Percentiles rank a stretch among this genome's conserved stretches.
These are phyloP conservation scores for Melanitta fusca DNA, from an alignment of 2,797 vertebrate species.

Conservation along the genomic window DNA sequence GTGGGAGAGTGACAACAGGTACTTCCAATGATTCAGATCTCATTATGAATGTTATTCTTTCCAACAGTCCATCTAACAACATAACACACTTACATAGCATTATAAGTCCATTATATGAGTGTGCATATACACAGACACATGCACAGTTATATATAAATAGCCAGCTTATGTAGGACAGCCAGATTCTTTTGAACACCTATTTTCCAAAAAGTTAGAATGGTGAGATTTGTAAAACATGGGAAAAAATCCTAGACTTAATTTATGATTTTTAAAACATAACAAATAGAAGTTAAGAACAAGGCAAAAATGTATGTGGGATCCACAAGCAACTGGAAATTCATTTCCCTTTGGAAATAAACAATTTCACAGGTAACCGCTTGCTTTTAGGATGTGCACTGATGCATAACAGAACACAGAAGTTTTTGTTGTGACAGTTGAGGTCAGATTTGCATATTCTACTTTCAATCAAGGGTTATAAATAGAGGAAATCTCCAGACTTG, in stretches of 20 bases:
- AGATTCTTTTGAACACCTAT: accelerated
- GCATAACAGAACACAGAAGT: neutral
- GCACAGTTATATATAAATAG: neutral
- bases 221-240: neutral
- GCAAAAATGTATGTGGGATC: neutral
- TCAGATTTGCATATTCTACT: neutral
- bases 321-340: neutral
- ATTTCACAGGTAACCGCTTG: neutral
- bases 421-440: neutral
- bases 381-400: neutral
- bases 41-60: neutral
- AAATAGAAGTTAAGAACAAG: neutral
- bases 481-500: neutral
- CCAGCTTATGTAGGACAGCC: neutral
- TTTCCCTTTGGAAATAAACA: neutral
- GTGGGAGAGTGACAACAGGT: neutral
- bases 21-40: neutral
- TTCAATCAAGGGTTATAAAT: neutral
- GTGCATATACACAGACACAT: neutral
- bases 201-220: neutral
- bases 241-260: neutral
- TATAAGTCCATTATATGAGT: neutral
- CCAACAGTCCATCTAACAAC: neutral
- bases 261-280: neutral
- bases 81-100: neutral